Percentiles rank a stretch among this genome's conserved stretches.
Evolutionary conservation across 2,113 vertebrate genomes (phyloP).

Genomic region (Serilophus lunatus): DNA sequence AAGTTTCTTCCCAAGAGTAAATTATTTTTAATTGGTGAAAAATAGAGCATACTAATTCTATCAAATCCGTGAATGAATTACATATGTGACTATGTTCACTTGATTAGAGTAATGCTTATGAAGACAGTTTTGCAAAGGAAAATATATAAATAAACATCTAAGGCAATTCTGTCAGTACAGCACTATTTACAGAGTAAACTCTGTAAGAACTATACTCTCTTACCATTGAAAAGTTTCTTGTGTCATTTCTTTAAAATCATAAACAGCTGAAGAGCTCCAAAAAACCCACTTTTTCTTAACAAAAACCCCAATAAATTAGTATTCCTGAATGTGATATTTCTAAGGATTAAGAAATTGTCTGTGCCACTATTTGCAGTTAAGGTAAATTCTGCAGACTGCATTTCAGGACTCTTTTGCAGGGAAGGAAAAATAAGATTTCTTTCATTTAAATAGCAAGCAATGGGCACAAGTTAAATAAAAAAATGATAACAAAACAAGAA

Average conservation of each 20-base stretch:
- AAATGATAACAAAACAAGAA: neutral
- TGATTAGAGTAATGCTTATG: slow-evolving; percentile 50
- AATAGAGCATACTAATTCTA: slow-evolving; percentile 64
- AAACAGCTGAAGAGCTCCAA: neutral
- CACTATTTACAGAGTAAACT: neutral
- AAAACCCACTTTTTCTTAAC: neutral
- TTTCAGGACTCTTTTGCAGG: neutral
- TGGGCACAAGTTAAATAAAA: neutral
- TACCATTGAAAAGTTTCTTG: neutral
- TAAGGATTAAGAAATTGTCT: neutral
- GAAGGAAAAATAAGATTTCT: neutral
- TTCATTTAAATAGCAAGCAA: neutral
- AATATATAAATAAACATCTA: neutral
- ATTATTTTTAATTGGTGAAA: slow-evolving; percentile 53
- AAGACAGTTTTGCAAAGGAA: neutral
- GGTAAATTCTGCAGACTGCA: neutral
- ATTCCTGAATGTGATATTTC: neutral
- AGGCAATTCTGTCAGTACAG: neutral
- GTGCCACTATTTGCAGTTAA: neutral
- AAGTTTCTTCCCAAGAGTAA: slow-evolving; percentile 51
- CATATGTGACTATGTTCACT: slow-evolving; percentile 48
- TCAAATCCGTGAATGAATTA: slow-evolving; percentile 57
- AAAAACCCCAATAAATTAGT: no score
- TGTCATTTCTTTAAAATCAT: neutral
- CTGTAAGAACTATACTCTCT: neutral